Base-by-base conservation (phyloP, 2,113 vertebrate species). In the Eptesicus fuscus region DNA sequence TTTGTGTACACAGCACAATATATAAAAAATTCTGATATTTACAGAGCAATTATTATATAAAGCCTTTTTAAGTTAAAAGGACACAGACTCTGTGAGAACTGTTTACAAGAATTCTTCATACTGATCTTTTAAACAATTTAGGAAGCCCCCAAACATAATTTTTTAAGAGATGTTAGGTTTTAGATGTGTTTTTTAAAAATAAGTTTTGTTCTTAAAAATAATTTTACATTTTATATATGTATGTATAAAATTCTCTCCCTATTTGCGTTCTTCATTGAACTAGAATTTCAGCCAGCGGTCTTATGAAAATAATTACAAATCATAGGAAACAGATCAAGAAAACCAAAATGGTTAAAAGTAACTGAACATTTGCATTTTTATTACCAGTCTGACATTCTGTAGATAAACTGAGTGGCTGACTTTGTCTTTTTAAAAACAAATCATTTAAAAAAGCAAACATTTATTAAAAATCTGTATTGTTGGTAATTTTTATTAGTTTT, bases 41-140 rank as follows among this genome's bases (percentile, higher is more conserved):
- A 98, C 97, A 98, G 94, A 97, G 97, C 96, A 98, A 97, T 98
- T 96, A 65, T 95, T 95, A 28, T 61, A 85, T 83, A 95, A 70
- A 93, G 91, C 95, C 97, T 97, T 98, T 98, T 97, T 86, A 97
- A 97, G 97, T 98, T 97, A 98, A 98, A 95, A 95, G 96, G 96
- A 98, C 95, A 97, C 70, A 97, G n/a, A 95, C 88, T 92, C 82
- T 97, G 92, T 95, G 98, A 98, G 94, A 97, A 96, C 76, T 98
- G 73, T 98, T 98, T 96, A 98, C 96, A 98, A 96, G 71, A 98
- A 96, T 97, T 97, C 96, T 97, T 97, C 97, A 96, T 96, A 96
- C 96, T 98, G 93, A 98, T 98, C 94, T 97, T 97, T 94, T 94
- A 97, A 98, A 97, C 97, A 98, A 97, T 97, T 97, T 94, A 97